Percentiles rank a stretch among this genome's conserved stretches.
phyloP scores from a whole-genome alignment of 2,888 invertebrate species.

The Timema cristinae region DNA sequence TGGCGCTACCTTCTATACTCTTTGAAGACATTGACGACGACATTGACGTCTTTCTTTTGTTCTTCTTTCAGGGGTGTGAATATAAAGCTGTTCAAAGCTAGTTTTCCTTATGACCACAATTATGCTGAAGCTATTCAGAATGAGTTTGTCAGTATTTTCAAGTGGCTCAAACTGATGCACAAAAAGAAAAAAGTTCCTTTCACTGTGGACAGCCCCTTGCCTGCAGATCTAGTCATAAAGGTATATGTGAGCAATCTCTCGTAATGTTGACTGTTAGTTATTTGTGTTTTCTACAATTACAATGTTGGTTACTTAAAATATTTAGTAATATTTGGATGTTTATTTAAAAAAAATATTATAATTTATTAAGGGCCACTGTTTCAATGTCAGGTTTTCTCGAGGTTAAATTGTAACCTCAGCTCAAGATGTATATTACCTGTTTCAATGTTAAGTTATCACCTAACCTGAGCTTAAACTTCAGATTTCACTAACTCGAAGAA shows the following conservation, averaged over 20 bases:
- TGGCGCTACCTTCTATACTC: too few species aligned
- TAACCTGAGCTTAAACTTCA: too few species aligned
- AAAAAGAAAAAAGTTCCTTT: slow-evolving; percentile 60
- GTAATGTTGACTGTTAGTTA: background rate
- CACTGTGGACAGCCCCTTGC: slow-evolving; percentile 66
- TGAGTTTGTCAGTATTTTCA: slow-evolving; percentile 83
- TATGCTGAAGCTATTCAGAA: slow-evolving; percentile 86
- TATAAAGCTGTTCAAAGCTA: slow-evolving; percentile 61
- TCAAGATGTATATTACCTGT: too few species aligned
- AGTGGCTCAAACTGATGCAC: slow-evolving; percentile 90
- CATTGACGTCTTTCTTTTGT: background rate
- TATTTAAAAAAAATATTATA: too few species aligned
- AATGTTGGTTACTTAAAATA: too few species aligned
- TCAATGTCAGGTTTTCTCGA: too few species aligned
- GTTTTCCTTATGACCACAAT: slow-evolving; percentile 83
- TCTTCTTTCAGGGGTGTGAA: slow-evolving; percentile 51
- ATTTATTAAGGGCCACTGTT: too few species aligned
- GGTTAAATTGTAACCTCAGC: too few species aligned
- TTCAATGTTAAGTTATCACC: too few species aligned
- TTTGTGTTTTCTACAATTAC: too few species aligned
- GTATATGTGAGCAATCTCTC: slow-evolving; percentile 46
- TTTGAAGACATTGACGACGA: slow-evolving; percentile 3
- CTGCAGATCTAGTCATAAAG: slow-evolving; percentile 85
- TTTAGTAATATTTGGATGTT: too few species aligned
- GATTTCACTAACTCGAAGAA: too few species aligned